A percentile compares a stretch with the other conserved stretches of the same genome.
Evolutionary conservation across 2,113 vertebrate genomes (phyloP).

Genomic region (Planiliza haematocheilus): DNA sequence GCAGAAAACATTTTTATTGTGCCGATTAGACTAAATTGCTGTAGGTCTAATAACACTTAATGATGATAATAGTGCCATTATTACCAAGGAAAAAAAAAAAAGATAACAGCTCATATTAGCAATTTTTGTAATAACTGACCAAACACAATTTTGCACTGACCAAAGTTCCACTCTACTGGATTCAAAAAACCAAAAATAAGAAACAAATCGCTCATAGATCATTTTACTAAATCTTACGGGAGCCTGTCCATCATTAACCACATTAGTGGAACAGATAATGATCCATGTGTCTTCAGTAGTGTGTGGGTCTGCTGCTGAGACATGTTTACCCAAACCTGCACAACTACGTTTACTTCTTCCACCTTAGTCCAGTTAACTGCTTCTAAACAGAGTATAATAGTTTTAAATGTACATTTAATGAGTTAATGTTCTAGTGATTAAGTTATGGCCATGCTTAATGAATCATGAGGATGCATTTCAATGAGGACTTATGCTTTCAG

Average conservation of each 20-base stretch:
- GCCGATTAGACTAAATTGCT: background rate
- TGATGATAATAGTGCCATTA: background rate
- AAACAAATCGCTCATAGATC: background rate
- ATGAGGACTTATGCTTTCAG: constrained; percentile 28
- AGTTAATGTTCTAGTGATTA: constrained; percentile 6
- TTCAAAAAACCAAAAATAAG: background rate
- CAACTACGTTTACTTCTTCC: no score
- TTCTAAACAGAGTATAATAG: background rate
- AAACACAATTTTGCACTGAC: no score
- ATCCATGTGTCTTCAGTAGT: no score
- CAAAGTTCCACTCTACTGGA: no score
- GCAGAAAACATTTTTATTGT: background rate
- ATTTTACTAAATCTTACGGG: background rate
- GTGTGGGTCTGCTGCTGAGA: constrained; percentile 13
- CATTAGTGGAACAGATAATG: no score
- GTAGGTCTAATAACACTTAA: background rate
- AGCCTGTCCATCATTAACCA: no score
- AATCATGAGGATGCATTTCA: constrained; percentile 29
- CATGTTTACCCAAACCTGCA: constrained; percentile 19
- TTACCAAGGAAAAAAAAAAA: background rate
- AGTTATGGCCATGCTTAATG: constrained; percentile 8
- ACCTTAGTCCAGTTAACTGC: background rate
- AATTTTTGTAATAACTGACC: no score
- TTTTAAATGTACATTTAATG: background rate
- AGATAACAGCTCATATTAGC: no score